phyloP scores from a whole-genome alignment of 2,888 invertebrate species.

The Pandemis corylana region DNA sequence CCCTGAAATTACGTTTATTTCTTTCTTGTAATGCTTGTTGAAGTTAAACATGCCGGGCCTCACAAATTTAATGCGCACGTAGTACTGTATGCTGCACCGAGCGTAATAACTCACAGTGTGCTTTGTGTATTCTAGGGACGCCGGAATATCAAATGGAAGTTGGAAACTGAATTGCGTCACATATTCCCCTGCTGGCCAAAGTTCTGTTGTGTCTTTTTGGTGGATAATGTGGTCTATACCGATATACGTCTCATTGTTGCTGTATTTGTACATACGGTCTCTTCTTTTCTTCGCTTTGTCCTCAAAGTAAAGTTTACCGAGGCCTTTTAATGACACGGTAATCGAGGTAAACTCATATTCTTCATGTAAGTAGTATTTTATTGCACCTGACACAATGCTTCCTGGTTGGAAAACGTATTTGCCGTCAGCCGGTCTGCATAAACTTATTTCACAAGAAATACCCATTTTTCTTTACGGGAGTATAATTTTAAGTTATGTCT shows the following conservation, averaged over 20 bases:
- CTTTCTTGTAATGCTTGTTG: constrained; percentile 33
- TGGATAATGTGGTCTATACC: constrained; percentile 20
- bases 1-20: constrained; percentile 26
- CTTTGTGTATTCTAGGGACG: constrained; percentile 21
- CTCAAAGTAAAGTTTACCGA: constrained; percentile 19
- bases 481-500: neutral
- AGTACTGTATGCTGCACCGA: constrained; percentile 32
- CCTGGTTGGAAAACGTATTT: constrained; percentile 23
- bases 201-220: constrained; percentile 8
- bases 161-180: constrained; percentile 26
- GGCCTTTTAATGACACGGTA: constrained; percentile 32
- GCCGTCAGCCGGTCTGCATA: constrained; percentile 11
- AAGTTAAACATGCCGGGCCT: constrained; percentile 20
- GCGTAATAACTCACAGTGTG: neutral
- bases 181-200: constrained; percentile 20
- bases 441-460: constrained; percentile 3
- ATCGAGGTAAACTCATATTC: constrained; percentile 33
- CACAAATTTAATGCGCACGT: constrained; percentile 31
- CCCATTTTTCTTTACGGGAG: neutral
- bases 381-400: constrained; percentile 25
- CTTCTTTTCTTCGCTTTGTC: constrained; percentile 16
- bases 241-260: constrained; percentile 22
- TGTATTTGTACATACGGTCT: neutral
- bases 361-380: constrained; percentile 31
- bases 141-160: constrained; percentile 28